phyloP scores from a whole-genome alignment of 2,888 invertebrate species.

The Lomographa bimaculata region DNA sequence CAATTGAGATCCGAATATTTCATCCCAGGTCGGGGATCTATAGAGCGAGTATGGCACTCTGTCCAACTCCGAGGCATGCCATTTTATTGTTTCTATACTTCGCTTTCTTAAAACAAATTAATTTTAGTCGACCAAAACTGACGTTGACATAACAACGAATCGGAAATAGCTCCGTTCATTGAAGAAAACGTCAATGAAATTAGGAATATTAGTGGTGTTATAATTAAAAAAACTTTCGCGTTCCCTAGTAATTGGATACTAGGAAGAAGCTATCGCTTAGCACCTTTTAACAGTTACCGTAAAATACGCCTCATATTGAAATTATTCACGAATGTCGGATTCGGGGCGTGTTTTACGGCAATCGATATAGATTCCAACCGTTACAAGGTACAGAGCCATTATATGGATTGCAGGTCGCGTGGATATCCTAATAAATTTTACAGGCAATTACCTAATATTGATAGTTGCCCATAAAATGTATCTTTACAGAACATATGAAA shows the following conservation, averaged over 20 bases:
- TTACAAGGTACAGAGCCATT: slow-evolving; percentile 44
- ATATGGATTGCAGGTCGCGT: slow-evolving; percentile 38
- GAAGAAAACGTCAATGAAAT: too few relatives aligned
- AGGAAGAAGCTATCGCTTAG: slow-evolving; percentile 33
- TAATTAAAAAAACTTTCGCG: too few relatives aligned
- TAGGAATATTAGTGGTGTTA: too few relatives aligned
- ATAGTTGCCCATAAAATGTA: slow-evolving; percentile 33
- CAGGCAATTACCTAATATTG: slow-evolving; percentile 27
- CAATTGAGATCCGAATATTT: slow-evolving; percentile 49
- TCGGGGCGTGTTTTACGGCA: background rate
- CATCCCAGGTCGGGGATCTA: slow-evolving; percentile 29
- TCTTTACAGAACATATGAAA: slow-evolving; percentile 25
- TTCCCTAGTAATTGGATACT: slow-evolving; percentile 36
- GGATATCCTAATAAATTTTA: slow-evolving; percentile 32
- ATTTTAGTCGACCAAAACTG: too few relatives aligned
- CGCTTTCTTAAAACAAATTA: too few relatives aligned
- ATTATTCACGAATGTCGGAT: background rate
- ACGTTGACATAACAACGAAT: too few relatives aligned
- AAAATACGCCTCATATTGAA: too few relatives aligned
- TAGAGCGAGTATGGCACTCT: slow-evolving; percentile 30
- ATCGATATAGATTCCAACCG: slow-evolving; percentile 28
- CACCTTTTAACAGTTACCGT: slow-evolving; percentile 40
- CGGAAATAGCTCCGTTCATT: too few relatives aligned
- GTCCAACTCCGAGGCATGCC: slow-evolving; percentile 28
- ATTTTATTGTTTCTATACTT: too few relatives aligned